A percentile compares a stretch with the other conserved stretches of the same genome.
Evolutionary conservation across 2,797 vertebrate genomes (phyloP).

Genomic region (Leuciscus waleckii): DNA sequence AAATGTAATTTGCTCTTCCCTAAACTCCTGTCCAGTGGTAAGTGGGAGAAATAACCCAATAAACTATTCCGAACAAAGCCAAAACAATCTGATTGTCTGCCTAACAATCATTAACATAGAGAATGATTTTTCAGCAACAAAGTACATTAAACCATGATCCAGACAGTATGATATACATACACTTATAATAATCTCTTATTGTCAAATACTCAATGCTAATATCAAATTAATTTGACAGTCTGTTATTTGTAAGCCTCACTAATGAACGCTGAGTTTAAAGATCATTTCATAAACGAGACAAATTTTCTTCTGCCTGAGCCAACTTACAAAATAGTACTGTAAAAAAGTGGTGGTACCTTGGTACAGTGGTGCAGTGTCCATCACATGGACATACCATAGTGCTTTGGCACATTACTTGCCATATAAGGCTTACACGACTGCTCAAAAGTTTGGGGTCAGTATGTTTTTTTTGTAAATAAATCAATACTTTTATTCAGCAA

Average conservation of each 20-base stretch:
- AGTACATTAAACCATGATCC: not conserved
- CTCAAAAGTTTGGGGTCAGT: not conserved
- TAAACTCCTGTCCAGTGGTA: constrained; percentile 45
- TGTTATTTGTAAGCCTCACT: not conserved
- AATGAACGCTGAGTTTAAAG: not conserved
- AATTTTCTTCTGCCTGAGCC: not conserved
- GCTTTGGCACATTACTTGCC: not conserved
- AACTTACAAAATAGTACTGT: not conserved
- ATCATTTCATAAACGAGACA: not conserved
- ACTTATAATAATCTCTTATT: not conserved
- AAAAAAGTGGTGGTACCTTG: not conserved
- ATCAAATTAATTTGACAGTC: not conserved
- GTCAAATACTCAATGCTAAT: not conserved
- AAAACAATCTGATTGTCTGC: constrained; percentile 6
- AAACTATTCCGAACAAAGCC: not conserved
- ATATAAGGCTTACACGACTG: not conserved
- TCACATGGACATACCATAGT: not conserved
- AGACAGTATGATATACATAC: not conserved
- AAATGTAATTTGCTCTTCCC: constrained; percentile 53
- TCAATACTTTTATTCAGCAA: not conserved
- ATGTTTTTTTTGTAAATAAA: not conserved
- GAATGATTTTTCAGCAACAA: not conserved
- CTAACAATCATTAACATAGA: not conserved
- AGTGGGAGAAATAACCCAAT: constrained; percentile 41
- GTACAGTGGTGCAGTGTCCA: not conserved